Conservation (phyloP, 2,797 vertebrate genomes). For the Dicrostonyx torquatus region DNA sequence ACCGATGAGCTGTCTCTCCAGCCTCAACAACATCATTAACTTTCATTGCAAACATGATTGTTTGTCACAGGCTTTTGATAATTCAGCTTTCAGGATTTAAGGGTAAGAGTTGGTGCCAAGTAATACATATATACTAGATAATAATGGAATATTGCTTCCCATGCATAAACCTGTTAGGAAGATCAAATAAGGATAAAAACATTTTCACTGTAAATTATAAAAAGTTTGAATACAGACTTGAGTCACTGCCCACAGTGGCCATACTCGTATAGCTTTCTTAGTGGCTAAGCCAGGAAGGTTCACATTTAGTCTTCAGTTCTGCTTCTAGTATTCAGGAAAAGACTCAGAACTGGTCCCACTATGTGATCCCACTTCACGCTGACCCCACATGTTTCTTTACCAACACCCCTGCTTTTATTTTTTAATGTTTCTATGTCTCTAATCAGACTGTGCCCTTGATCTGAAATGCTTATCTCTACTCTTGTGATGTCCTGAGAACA, state of each 20-base stretch:
- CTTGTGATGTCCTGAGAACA: neutral
- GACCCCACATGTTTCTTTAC: fast-evolving
- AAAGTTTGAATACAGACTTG: slow-evolving; percentile 16
- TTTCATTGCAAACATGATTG: slow-evolving; percentile 8
- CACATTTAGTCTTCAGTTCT: slow-evolving; percentile 39
- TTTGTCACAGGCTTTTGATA: slow-evolving; percentile 19
- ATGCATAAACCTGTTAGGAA: slow-evolving; percentile 37
- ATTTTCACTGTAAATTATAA: slow-evolving; percentile 15
- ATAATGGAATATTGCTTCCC: slow-evolving; percentile 17
- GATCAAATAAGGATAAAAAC: neutral
- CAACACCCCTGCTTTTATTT: neutral
- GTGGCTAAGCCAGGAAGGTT: neutral
- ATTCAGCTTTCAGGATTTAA: slow-evolving; percentile 22
- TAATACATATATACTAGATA: neutral
- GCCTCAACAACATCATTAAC: neutral
- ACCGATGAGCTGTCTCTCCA: neutral
- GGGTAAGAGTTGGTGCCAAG: neutral
- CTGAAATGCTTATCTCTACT: slow-evolving; percentile 2
- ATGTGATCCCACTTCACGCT: neutral
- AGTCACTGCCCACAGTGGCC: neutral
- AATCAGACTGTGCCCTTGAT: neutral
- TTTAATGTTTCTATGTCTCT: neutral
- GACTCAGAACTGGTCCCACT: neutral
- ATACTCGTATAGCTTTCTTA: neutral
- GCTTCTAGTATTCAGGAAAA: neutral